Conservation (phyloP, 2,888 invertebrate species). For the Brachyptera putata region DNA sequence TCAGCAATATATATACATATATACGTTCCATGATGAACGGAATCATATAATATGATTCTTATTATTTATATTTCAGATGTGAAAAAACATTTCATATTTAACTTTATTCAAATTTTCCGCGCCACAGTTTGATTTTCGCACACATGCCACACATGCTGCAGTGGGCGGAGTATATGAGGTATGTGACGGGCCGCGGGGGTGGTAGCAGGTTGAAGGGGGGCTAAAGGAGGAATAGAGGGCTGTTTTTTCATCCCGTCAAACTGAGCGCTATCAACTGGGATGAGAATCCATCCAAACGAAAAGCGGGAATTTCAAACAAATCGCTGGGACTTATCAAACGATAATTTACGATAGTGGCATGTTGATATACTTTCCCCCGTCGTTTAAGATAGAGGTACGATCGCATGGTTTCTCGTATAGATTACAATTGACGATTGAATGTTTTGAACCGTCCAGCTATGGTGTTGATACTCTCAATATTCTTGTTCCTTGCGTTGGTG, state of each 20-base stretch:
- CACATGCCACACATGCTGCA: neutral
- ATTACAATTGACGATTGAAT: too few species aligned
- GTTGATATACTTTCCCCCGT: too few species aligned
- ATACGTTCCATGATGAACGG: too few species aligned
- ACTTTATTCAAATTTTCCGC: neutral
- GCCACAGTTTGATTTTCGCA: neutral
- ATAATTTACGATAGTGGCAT: slow-evolving; percentile 8
- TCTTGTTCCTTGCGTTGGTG: neutral
- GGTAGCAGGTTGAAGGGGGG: neutral
- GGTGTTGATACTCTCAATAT: neutral
- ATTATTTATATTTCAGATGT: too few species aligned
- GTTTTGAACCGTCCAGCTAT: too few species aligned
- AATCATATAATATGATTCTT: too few species aligned
- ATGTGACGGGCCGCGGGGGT: neutral
- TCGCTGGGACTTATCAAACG: neutral
- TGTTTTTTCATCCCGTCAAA: slow-evolving; percentile 9
- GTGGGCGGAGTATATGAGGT: neutral
- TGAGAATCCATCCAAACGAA: neutral
- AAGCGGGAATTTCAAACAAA: slow-evolving; percentile 4
- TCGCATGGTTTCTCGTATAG: too few species aligned
- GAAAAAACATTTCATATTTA: too few species aligned
- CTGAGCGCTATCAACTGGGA: neutral
- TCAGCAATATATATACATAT: too few species aligned
- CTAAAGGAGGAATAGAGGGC: neutral
- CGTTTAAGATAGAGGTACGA: too few species aligned